Conservation (phyloP, 2,888 invertebrate species). For the Parnassius smintheus region DNA sequence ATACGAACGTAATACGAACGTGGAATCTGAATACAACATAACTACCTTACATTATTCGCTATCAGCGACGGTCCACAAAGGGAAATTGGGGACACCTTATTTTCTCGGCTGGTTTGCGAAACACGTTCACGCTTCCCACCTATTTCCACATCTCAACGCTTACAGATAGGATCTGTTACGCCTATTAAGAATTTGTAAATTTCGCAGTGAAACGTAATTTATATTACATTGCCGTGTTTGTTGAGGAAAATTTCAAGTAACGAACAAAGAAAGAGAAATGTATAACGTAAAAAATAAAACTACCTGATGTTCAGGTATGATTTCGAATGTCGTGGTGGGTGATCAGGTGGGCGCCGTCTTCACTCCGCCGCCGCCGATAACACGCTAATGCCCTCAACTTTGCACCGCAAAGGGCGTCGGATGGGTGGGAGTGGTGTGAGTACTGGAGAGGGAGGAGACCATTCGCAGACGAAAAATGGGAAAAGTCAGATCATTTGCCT, state of each 20-base stretch:
- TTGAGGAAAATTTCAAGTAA: not conserved
- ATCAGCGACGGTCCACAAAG: constrained; percentile 73
- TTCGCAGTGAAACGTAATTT: constrained; percentile 21
- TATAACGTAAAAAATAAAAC: constrained; percentile 29
- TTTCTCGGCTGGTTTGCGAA: constrained; percentile 77
- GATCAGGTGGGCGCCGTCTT: constrained; percentile 78
- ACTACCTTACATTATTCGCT: constrained; percentile 68
- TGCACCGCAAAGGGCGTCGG: constrained; percentile 70
- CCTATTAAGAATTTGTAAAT: constrained; percentile 49
- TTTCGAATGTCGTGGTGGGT: constrained; percentile 44
- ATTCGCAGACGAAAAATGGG: constrained; percentile 72
- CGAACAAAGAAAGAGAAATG: constrained; percentile 40
- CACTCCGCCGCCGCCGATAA: constrained; percentile 76
- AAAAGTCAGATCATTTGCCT: constrained; percentile 77
- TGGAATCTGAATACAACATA: constrained; percentile 15
- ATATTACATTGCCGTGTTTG: constrained; percentile 46
- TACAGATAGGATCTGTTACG: constrained; percentile 78
- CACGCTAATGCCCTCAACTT: constrained; percentile 82
- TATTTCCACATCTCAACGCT: constrained; percentile 80
- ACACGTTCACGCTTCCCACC: constrained; percentile 79
- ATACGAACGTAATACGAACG: constrained; percentile 5
- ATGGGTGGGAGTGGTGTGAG: constrained; percentile 38
- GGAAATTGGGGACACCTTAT: constrained; percentile 78
- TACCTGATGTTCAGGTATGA: constrained; percentile 42
- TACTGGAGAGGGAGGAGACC: constrained; percentile 44